Evolutionary conservation across 2,797 vertebrate genomes (phyloP), one percentile per base, ranked within the genome.

Genomic region (Neoniphon sammara): DNA sequence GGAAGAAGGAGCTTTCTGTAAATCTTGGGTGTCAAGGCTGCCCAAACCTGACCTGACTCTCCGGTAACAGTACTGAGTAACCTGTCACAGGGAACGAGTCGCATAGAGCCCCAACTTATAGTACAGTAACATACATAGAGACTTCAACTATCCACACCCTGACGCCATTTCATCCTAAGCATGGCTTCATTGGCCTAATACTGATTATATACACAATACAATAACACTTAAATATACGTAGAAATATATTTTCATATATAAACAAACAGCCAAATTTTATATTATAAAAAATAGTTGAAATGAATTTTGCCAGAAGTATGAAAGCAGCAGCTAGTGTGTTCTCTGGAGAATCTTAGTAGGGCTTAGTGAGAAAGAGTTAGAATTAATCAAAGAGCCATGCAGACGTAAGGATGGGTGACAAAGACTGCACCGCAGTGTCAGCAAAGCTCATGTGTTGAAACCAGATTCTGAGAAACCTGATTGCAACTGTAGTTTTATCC

Each of bases 161-260:
- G 67, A 56, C 59, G 14, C 76, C 57, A 62, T 70, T 76, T 55
- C 70, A 70, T 68, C 76, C 75, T 70, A 74, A 62, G 87, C 75
- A 90, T 83, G 89, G 92, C 90, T 88, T 88, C 23, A 52, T 74
- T 77, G 69, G 91, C 92, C 91, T 95, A 96, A 96, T 94, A 96
- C 95, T 95, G 94, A 90, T 91, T 94, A 93, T 93, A 91, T 94
- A 93, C 92, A 94, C 89, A 94, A 94, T 87, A 93, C 89, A 88
- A 91, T 91, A 95, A 95, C 91, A 95, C 94, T 95, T 93, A 85
- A 77, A 93, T 91, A 93, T 85, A 91, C 80, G 82, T 86, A 90
- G 84, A 94, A 91, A 92, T 91, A 91, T 87, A 90, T 80, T 83
- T 91, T 92, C 90, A 93, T 89, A 93, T 81, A 88, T 85, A 87